phyloP scores from a whole-genome alignment of 2,797 vertebrate genomes.

The Muscicapa comitata region DNA sequence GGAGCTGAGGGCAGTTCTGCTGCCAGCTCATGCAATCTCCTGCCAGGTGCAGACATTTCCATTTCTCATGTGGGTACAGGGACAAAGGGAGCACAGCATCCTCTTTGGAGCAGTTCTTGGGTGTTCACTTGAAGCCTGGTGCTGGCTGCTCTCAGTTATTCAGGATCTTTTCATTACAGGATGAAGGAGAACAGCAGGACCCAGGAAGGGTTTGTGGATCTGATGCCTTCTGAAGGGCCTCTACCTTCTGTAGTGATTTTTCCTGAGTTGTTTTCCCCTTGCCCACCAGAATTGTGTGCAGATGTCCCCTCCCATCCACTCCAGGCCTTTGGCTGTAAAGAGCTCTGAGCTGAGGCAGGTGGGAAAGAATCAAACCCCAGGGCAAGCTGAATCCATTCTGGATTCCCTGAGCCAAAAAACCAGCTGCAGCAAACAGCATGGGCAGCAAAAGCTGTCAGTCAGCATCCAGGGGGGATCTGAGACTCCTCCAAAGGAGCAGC shows the following conservation, averaged over 20 bases:
- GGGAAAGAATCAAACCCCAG: neutral
- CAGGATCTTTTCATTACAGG: neutral
- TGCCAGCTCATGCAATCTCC: neutral
- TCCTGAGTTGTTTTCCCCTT: neutral
- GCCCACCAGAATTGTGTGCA: neutral
- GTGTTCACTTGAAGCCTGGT: neutral
- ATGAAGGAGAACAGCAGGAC: neutral
- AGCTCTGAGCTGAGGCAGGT: neutral
- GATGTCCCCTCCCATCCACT: neutral
- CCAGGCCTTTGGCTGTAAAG: no score
- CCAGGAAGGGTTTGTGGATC: neutral
- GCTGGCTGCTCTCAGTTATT: neutral
- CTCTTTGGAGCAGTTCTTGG: neutral
- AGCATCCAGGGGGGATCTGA: rapidly evolving
- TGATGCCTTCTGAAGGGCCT: neutral
- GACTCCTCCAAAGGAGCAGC: neutral
- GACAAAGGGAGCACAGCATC: neutral
- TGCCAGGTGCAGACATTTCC: neutral
- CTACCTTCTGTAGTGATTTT: neutral
- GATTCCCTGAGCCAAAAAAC: neutral
- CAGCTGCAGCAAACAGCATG: neutral
- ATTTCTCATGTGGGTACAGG: neutral
- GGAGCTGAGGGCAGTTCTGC: neutral
- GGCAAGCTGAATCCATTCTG: neutral
- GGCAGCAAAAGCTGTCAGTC: neutral